Evolutionary conservation across 2,797 vertebrate genomes (phyloP).

Genomic region (Anniella stebbinsi): DNA sequence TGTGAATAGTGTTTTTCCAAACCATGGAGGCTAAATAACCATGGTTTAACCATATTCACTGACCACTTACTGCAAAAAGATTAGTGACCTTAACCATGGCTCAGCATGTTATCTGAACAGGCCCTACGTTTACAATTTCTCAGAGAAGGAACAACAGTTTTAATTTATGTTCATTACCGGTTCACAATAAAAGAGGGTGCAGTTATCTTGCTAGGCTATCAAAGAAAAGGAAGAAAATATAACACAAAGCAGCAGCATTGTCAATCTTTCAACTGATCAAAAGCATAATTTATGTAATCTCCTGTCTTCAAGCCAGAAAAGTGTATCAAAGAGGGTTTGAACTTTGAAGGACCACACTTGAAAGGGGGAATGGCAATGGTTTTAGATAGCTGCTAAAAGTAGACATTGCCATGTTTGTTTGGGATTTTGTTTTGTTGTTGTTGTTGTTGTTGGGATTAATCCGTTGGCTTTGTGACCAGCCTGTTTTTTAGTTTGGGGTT

Average conservation of each 20-base stretch:
- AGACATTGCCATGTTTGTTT: not conserved
- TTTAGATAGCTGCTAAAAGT: slow-evolving; percentile 1
- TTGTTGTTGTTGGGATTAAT: not conserved
- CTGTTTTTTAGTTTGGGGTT: not conserved
- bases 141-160: not conserved
- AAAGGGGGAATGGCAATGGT: not conserved
- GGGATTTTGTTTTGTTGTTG: too few relatives aligned
- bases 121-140: not conserved
- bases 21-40: too few relatives aligned
- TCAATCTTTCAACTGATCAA: not conserved
- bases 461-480: not conserved
- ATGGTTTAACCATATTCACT: too few relatives aligned
- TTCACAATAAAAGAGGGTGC: not conserved
- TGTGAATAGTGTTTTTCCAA: too few relatives aligned
- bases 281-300: slow-evolving; percentile 19
- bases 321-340: slow-evolving; percentile 7
- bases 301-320: not conserved
- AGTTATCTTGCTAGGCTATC: not conserved
- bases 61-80: too few relatives aligned
- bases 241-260: not conserved
- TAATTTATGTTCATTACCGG: not conserved
- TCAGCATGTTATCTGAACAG: too few relatives aligned
- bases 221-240: not conserved
- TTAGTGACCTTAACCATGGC: too few relatives aligned
- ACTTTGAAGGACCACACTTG: not conserved